Evolutionary conservation across 2,113 vertebrate species (phyloP), one percentile per base, ranked within the genome.

Genomic region (Dascyllus trimaculatus): DNA sequence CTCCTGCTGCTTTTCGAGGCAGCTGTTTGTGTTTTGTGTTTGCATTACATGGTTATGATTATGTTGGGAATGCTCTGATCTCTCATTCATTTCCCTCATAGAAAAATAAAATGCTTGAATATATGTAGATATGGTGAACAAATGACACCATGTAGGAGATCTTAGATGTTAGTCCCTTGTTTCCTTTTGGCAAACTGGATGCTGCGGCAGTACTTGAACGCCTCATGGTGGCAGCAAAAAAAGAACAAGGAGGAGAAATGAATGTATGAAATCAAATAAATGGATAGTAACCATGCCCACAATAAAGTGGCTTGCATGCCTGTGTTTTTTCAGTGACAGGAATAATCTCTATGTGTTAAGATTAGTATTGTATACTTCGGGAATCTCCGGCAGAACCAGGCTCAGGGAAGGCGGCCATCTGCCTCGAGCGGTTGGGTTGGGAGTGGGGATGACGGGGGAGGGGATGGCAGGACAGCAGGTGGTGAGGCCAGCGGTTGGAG

Each of bases 1-100:
- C 24, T 63, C 80, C 77, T 66, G 77, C 73, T 81, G 82, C 35
- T 75, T 45, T 26, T 15, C 24, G 60, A 69, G 70, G 57, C 62
- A 43, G 25, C 21, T 15, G 13, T 29, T 45, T 60, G 53, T 78
- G 51, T 67, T 40, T 70, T 51, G 57, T 56, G 46, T 60, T 60
- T 65, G 52, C 63, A 63, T 61, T 69, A 59, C 49, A 62, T 84
- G 59, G 56, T 75, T 66, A 43, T 66, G 10, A 61, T 66, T 71
- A 25, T 9, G 5, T 1, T 0, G 7, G 32, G 11, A 17, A n/a
- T 52, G 35, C 38, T 49, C 4, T 9, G 5, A 60, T 18, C 8
- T 11, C 10, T 14, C 0, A 10, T 65, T 58, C 72, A 61, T 52
- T 71, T 48, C 51, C 32, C 43, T 25, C 5, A 15, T 6, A 62